Base-by-base conservation (phyloP, 2,888 invertebrate species). In the Pandemis corylana region DNA sequence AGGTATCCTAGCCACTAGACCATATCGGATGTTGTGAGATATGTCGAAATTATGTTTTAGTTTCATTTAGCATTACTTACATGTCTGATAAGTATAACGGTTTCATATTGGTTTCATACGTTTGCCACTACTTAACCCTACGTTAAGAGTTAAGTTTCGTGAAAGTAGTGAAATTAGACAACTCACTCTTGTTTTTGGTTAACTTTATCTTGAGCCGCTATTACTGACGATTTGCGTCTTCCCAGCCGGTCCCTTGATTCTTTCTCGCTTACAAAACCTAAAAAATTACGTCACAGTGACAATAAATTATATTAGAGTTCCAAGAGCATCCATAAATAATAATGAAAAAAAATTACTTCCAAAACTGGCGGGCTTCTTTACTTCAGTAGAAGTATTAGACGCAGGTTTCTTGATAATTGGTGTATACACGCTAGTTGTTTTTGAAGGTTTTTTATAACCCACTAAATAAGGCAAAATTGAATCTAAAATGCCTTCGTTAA, bases 401-500 rank as follows among this genome's bases (percentile, higher is more conserved):
- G 88, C 77, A 0, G 88, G 79, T 81, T 95, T 96, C 80, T 95
- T 96, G 42, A 95, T 95, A 20, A 95, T 89, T 15, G 95, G 95
- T 63, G 94, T 92, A 70, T 95, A 95, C 44, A 87, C 87, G 78
- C 94, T 84, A 77, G 95, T 87, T 70, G 96, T 91, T 85, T 95
- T 96, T 36, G 87, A 77, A 0, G 96, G 95, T 77, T 94, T 95
- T 76, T 90, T 93, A 76, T 94, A 93, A 6, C 94, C 94, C 13
- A 96, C 94, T 78, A 98, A 95, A 83, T 97, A 97, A 0, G 98
- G 97, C 66, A 98, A 88, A 73, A 98, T 96, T 0, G 97, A 97
- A 89, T 98, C 98, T 67, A 98, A 89, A 76, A 98, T 95, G 12
- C 98, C 98, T 91, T 98, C 98, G 66, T 97, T 96, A 77, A 98